These are phyloP conservation scores for Marmota monax DNA, from an alignment of 2,113 vertebrate genomes.

Conservation along the genomic window DNA sequence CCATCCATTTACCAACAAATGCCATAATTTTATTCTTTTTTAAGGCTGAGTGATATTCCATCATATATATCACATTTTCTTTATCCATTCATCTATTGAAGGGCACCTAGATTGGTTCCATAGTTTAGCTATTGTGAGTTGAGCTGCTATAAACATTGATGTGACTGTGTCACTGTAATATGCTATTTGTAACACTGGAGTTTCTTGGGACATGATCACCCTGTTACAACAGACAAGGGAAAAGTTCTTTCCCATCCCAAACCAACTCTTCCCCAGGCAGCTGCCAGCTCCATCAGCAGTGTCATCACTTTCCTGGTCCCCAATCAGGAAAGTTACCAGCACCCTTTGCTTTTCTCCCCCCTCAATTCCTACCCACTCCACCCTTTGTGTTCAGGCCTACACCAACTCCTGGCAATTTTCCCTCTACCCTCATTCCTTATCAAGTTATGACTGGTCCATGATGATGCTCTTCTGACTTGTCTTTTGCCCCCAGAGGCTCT, in stretches of 20 bases:
- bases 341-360: not conserved
- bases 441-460: not conserved
- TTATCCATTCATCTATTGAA: no score
- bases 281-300: not conserved
- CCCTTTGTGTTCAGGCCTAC: not conserved
- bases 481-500: not conserved
- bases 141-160: no score
- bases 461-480: not conserved
- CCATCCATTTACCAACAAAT: no score
- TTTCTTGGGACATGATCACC: not conserved
- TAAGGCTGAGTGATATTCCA: no score
- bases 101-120: no score
- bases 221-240: not conserved
- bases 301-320: not conserved
- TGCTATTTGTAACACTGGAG: not conserved
- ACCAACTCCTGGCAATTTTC: not conserved
- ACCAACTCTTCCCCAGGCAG: not conserved
- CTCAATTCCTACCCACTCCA: not conserved
- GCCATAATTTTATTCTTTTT: no score
- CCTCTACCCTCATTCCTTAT: not conserved
- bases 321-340: not conserved
- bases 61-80: no score
- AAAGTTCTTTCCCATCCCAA: not conserved
- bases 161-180: no score
- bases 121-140: no score